phyloP scores from a whole-genome alignment of 2,888 invertebrate genomes.

The Petrophora chlorosata region DNA sequence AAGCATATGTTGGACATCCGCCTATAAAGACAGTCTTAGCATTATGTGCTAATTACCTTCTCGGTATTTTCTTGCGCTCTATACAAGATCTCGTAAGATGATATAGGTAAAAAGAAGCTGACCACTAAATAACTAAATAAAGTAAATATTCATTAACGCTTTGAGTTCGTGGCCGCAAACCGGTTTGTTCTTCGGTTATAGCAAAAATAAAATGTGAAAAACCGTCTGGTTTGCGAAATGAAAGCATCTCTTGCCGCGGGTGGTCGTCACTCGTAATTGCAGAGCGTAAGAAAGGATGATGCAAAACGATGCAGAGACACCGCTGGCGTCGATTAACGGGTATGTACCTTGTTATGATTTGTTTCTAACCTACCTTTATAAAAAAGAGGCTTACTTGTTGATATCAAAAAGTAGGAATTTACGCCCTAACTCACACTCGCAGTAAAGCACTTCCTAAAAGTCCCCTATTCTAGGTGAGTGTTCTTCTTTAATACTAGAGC shows the following conservation, averaged over 20 bases:
- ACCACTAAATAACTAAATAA: slow-evolving; percentile 47
- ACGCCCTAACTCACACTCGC: too few relatives aligned
- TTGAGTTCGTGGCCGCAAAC: slow-evolving; percentile 45
- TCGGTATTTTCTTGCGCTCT: slow-evolving; percentile 36
- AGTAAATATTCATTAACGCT: slow-evolving; percentile 63
- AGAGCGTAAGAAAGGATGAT: slow-evolving; percentile 35
- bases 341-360: too few relatives aligned
- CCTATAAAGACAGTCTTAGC: slow-evolving; percentile 35
- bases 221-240: slow-evolving; percentile 36
- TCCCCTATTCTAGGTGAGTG: too few relatives aligned
- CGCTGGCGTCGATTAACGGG: slow-evolving; percentile 6
- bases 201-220: slow-evolving; percentile 39
- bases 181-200: slow-evolving; percentile 44
- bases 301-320: slow-evolving; percentile 29
- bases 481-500: too few relatives aligned
- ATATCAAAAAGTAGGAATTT: too few relatives aligned
- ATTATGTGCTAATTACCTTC: slow-evolving; percentile 52
- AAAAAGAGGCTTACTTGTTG: too few relatives aligned
- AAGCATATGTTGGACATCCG: slow-evolving; percentile 25
- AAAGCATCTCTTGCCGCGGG: slow-evolving; percentile 49
- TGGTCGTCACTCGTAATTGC: slow-evolving; percentile 50
- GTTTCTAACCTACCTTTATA: too few relatives aligned
- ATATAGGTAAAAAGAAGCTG: slow-evolving; percentile 47
- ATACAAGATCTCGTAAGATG: slow-evolving; percentile 26
- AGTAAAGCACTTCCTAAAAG: too few relatives aligned